These are phyloP conservation scores for Oeneis ivallda DNA, from an alignment of 2,888 invertebrate species.

Conservation along the genomic window DNA sequence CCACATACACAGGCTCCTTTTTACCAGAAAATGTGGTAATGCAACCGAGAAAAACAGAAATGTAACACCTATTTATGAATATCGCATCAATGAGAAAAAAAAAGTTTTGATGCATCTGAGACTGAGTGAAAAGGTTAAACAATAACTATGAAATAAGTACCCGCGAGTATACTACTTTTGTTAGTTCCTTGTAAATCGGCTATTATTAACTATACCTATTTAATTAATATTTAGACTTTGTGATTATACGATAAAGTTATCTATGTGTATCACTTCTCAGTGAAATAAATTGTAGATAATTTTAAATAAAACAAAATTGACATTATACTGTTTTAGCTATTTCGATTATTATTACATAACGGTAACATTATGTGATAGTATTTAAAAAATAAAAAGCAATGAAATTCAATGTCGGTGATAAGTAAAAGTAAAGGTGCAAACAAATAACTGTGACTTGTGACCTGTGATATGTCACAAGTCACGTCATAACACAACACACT, in stretches of 20 bases:
- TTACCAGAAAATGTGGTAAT: neutral
- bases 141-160: constrained; percentile 2
- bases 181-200: neutral
- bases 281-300: constrained; percentile 1
- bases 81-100: too few relatives aligned
- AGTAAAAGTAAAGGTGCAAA: neutral
- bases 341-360: neutral
- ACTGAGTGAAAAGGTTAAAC: constrained; percentile 17
- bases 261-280: neutral
- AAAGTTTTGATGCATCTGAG: neutral
- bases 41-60: neutral
- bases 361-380: neutral
- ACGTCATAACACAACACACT: too few relatives aligned
- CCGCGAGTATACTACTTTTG: constrained; percentile 1
- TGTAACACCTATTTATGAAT: neutral
- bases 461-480: too few relatives aligned
- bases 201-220: neutral
- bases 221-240: constrained; percentile 7
- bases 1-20: too few relatives aligned
- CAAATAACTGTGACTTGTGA: neutral
- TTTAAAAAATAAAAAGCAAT: constrained; percentile 1
- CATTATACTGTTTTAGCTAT: neutral
- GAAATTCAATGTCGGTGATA: neutral
- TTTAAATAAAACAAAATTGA: neutral
- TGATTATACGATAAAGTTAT: neutral